These are phyloP conservation scores for Lasioglossum villosulum DNA, from an alignment of 2,888 invertebrate genomes.

Conservation along the genomic window DNA sequence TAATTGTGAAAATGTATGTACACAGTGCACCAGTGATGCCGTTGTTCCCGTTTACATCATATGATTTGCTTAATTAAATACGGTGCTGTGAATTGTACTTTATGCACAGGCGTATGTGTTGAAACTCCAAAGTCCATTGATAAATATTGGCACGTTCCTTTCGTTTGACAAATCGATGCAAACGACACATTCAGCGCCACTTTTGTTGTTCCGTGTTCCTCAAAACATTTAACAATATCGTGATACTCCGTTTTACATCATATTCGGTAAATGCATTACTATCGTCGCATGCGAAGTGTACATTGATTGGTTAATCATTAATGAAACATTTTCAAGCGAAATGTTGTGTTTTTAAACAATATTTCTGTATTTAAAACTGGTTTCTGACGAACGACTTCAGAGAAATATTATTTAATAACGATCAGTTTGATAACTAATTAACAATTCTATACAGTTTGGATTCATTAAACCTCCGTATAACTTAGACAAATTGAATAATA, in stretches of 20 bases:
- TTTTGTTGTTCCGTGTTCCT: background rate
- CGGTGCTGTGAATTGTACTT: background rate
- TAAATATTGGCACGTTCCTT: conserved; percentile 11
- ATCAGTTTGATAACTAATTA: background rate
- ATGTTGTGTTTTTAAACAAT: background rate
- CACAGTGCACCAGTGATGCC: background rate
- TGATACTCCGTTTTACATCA: background rate
- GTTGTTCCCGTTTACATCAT: background rate
- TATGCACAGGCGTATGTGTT: background rate
- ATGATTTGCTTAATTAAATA: background rate
- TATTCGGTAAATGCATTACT: background rate
- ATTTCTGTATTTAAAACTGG: background rate
- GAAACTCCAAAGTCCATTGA: background rate
- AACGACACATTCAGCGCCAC: background rate
- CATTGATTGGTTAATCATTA: background rate
- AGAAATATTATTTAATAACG: background rate
- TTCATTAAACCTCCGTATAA: background rate
- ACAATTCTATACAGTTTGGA: background rate
- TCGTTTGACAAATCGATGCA: background rate
- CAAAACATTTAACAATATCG: background rate
- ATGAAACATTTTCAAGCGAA: background rate
- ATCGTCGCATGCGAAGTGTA: background rate
- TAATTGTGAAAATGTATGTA: background rate
- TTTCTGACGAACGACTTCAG: background rate
- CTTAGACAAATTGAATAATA: background rate